Percentiles rank a stretch among this genome's conserved stretches.
Conservation (phyloP, 2,888 invertebrate species). For the Stenodera caucasica region DNA sequence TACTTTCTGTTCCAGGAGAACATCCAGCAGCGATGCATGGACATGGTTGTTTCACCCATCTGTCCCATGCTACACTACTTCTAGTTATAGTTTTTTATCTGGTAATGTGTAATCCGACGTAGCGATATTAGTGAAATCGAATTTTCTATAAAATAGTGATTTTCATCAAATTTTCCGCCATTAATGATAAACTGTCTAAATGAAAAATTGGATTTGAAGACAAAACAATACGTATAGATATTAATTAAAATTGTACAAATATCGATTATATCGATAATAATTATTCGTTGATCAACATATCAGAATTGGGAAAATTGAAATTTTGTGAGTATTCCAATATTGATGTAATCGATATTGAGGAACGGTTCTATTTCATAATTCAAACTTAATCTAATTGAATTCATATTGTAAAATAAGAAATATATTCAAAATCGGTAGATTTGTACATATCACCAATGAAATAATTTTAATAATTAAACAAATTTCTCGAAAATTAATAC, state of each 20-base stretch:
- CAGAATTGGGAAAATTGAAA: background rate
- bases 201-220: background rate
- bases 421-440: slow-evolving; percentile 4
- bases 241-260: background rate
- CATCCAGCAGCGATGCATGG: slow-evolving; percentile 86
- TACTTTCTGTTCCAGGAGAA: slow-evolving; percentile 68
- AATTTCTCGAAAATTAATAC: slow-evolving; percentile 15
- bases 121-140: slow-evolving; percentile 25
- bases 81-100: slow-evolving; percentile 43
- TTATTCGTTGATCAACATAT: background rate
- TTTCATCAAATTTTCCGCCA: background rate
- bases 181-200: background rate
- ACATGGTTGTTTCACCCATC: slow-evolving; percentile 49
- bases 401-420: background rate
- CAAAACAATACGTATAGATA: background rate
- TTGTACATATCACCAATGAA: slow-evolving; percentile 41
- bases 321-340: background rate
- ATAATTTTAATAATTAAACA: background rate
- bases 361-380: background rate
- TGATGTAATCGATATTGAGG: background rate
- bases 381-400: background rate
- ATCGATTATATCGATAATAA: background rate
- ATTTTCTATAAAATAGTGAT: slow-evolving; percentile 16
- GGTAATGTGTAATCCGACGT: slow-evolving; percentile 39
- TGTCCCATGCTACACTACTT: slow-evolving; percentile 46